These are phyloP conservation scores for Muraenolepis orangiensis DNA, from an alignment of 2,797 vertebrate species.

Conservation along the genomic window DNA sequence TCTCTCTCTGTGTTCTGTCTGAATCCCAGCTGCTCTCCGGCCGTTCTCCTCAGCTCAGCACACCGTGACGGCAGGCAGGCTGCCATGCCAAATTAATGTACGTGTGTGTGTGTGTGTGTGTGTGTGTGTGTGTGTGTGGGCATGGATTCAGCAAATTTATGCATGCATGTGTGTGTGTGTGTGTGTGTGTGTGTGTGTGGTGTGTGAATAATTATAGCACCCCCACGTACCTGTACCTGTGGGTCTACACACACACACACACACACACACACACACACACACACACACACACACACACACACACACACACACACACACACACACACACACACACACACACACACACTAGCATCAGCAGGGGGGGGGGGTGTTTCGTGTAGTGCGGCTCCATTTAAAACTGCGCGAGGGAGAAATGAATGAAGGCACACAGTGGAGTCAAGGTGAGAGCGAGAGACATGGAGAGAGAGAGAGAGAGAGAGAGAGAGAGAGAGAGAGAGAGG, in stretches of 20 bases:
- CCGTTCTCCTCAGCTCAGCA: slow-evolving; percentile 37
- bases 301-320: slow-evolving; percentile 5
- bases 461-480: slow-evolving; percentile 25
- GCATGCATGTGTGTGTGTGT: neutral
- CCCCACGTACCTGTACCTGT: slow-evolving; percentile 98
- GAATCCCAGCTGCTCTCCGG: slow-evolving; percentile 21
- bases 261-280: slow-evolving; percentile 9
- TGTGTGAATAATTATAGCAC: too few relatives aligned
- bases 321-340: slow-evolving; percentile 1
- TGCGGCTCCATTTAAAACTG: slow-evolving; percentile 7
- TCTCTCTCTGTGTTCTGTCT: slow-evolving; percentile 29
- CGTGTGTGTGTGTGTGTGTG: slow-evolving; percentile 13
- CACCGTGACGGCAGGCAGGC: slow-evolving; percentile 40
- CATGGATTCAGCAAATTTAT: neutral
- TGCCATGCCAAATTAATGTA: neutral
- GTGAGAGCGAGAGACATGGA: slow-evolving; percentile 37
- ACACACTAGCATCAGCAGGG: neutral
- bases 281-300: slow-evolving; percentile 1
- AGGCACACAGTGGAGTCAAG: slow-evolving; percentile 37
- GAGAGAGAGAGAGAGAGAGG: neutral
- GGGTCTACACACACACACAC: slow-evolving; percentile 35
- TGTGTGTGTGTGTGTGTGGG: slow-evolving; percentile 17
- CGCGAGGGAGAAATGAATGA: slow-evolving; percentile 7
- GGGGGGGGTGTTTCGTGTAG: neutral
- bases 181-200: slow-evolving; percentile 93